Evolutionary conservation across 2,797 vertebrate genomes (phyloP).

Genomic region (Gobionotothen gibberifrons): DNA sequence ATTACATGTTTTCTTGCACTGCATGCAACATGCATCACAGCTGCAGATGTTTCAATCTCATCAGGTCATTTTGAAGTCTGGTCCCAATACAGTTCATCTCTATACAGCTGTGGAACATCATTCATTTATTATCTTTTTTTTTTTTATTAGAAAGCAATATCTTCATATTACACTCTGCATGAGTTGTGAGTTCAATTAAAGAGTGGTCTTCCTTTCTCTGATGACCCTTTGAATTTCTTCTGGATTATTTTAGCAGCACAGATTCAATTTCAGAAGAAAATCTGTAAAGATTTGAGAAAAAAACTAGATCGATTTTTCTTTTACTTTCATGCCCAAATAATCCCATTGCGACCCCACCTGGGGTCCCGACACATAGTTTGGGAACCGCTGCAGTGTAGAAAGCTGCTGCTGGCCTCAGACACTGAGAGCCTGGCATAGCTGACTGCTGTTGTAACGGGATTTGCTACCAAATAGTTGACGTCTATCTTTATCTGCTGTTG

Average conservation of each 20-base stretch:
- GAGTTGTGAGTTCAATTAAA: neutral
- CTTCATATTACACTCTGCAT: too few relatives aligned
- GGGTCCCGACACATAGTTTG: neutral
- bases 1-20: neutral
- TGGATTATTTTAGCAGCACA: neutral
- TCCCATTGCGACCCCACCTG: neutral
- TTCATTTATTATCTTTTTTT: too few relatives aligned
- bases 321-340: neutral
- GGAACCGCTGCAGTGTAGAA: neutral
- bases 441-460: slow-evolving; percentile 45
- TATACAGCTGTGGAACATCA: neutral
- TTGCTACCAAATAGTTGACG: slow-evolving; percentile 30
- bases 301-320: neutral
- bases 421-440: slow-evolving; percentile 49
- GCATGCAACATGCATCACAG: neutral
- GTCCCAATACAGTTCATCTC: neutral
- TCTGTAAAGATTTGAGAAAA: neutral
- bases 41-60: neutral
- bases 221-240: neutral
- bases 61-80: neutral
- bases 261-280: neutral
- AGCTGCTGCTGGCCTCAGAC: slow-evolving; percentile 21
- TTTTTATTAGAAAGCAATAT: neutral
- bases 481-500: slow-evolving; percentile 67
- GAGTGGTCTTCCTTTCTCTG: neutral